Evolutionary conservation across 2,113 vertebrate genomes (phyloP).

Genomic region (Taurulus bubalis): DNA sequence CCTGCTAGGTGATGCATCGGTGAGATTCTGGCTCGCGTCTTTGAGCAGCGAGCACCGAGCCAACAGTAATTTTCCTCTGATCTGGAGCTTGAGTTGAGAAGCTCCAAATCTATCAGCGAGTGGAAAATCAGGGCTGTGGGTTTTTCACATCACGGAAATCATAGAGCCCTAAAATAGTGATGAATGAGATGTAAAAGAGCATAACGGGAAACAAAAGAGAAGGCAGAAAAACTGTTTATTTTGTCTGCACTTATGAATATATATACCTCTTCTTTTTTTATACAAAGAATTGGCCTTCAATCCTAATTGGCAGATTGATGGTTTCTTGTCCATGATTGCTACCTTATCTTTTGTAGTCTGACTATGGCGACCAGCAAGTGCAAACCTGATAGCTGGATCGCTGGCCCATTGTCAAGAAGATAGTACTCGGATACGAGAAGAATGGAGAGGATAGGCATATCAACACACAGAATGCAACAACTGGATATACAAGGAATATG

Average conservation of each 20-base stretch:
- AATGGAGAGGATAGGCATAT: slow-evolving; percentile 8
- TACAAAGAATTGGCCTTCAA: not conserved
- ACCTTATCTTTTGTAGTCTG: not conserved
- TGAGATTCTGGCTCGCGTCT: too few species aligned
- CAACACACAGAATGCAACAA: slow-evolving; percentile 9
- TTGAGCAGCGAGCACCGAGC: too few species aligned
- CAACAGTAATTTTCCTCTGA: too few species aligned
- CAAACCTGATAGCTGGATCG: slow-evolving; percentile 4
- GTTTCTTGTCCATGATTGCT: not conserved
- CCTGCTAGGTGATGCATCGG: too few species aligned
- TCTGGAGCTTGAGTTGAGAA: too few species aligned
- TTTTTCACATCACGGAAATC: too few species aligned
- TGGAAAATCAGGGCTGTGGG: not conserved
- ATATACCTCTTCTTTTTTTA: too few species aligned
- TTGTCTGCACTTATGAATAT: not conserved
- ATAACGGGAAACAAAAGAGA: not conserved
- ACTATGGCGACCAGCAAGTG: not conserved
- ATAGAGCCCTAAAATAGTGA: not conserved
- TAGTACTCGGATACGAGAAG: slow-evolving; percentile 17
- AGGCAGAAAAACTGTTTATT: not conserved
- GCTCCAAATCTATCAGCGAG: not conserved
- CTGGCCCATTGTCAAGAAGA: slow-evolving; percentile 8
- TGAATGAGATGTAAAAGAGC: not conserved
- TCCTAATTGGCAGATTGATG: not conserved
- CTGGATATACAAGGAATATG: slow-evolving; percentile 15